Percentiles rank a stretch among this genome's conserved stretches.
Conservation (phyloP, 1,140 invertebrate genomes). For the Cotesia vestalis region DNA sequence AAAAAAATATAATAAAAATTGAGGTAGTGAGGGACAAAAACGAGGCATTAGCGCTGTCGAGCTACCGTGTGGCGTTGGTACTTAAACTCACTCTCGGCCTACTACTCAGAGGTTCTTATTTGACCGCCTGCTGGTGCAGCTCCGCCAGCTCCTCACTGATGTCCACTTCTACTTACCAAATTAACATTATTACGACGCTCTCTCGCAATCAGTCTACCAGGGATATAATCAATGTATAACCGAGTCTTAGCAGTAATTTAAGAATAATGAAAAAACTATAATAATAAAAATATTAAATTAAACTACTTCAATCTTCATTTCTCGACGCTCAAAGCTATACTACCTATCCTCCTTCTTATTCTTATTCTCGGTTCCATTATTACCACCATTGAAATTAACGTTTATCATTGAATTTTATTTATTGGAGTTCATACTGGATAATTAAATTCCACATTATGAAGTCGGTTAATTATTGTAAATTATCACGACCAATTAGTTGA, state of each 20-base stretch:
- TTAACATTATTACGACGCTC: conserved; percentile 59
- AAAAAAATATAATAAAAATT: conserved; percentile 4
- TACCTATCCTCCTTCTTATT: background rate
- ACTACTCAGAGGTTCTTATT: conserved; percentile 27
- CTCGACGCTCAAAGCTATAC: background rate
- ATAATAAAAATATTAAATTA: conserved; percentile 9
- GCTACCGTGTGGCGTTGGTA: conserved; percentile 53
- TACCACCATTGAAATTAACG: background rate
- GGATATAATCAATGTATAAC: conserved; percentile 57
- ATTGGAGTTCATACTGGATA: too few relatives aligned
- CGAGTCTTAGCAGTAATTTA: conserved; percentile 9
- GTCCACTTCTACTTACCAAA: conserved; percentile 61
- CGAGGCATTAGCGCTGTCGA: conserved; percentile 59
- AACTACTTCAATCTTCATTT: conserved; percentile 9
- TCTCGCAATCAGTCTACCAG: conserved; percentile 26
- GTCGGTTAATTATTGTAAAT: too few relatives aligned
- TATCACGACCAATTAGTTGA: too few relatives aligned
- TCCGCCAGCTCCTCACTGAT: conserved; percentile 46
- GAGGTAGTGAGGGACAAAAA: conserved; percentile 52
- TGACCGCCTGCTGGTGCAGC: conserved; percentile 49
- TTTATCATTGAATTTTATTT: background rate
- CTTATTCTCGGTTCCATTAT: background rate
- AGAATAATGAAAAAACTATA: conserved; percentile 10
- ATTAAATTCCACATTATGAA: too few relatives aligned
- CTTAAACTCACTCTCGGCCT: too few relatives aligned